These are phyloP conservation scores for Threskiornis aethiopicus DNA, from an alignment of 2,797 vertebrate species.

Conservation along the genomic window DNA sequence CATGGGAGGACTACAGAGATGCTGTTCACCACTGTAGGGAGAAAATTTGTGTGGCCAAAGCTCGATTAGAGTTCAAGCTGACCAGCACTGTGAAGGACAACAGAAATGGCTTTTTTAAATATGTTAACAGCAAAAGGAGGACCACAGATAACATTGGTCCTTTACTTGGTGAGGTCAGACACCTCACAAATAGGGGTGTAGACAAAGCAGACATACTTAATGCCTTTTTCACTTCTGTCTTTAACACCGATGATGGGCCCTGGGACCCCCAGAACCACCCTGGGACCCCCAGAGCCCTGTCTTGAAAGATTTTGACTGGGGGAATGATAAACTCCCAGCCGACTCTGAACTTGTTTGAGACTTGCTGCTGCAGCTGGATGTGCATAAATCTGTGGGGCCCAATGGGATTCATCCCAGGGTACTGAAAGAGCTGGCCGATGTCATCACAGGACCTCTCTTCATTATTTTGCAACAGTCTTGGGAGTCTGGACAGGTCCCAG, in stretches of 20 bases:
- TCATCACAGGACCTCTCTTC: background rate
- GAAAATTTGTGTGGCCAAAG: background rate
- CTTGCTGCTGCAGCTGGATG: background rate
- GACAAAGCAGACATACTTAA: background rate
- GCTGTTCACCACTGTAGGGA: background rate
- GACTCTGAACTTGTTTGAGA: background rate
- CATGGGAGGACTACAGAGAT: background rate
- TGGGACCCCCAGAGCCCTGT: background rate
- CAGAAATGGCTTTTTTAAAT: background rate
- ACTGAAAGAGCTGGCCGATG: accelerated
- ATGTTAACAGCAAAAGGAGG: background rate
- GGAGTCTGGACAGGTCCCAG: background rate
- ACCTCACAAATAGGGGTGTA: background rate
- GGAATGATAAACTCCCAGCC: background rate
- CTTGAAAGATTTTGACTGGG: background rate
- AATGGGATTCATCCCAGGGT: background rate
- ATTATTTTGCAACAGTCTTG: background rate
- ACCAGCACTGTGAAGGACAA: background rate
- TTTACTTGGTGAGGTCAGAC: background rate
- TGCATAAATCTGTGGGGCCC: background rate
- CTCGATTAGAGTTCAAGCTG: background rate
- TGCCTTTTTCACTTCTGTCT: background rate
- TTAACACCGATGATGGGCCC: background rate
- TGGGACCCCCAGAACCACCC: background rate
- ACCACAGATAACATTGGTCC: background rate